Evolutionary conservation across 2,113 vertebrate species (phyloP).

Genomic region (Odontesthes bonariensis): DNA sequence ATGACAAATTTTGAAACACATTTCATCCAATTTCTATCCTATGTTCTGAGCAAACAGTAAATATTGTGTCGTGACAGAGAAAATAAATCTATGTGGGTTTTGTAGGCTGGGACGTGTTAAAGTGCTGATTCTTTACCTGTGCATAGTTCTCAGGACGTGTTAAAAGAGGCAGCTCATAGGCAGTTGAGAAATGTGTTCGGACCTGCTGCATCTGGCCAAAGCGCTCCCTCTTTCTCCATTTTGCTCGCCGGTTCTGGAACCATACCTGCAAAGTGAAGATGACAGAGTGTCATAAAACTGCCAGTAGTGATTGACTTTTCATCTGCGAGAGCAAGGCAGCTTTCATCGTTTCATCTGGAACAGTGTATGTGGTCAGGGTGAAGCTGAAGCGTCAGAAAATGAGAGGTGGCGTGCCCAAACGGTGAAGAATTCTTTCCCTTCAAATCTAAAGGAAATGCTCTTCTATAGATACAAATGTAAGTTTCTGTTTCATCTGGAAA

Average conservation of each 20-base stretch:
- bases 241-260: conserved; percentile 98
- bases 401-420: conserved; percentile 1
- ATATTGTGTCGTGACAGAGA: too few species aligned
- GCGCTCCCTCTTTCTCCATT: conserved; percentile 97
- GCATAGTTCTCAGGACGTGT: conserved; percentile 96
- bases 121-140: conserved; percentile 83
- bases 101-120: background rate
- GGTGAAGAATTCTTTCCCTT: background rate
- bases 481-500: conserved; percentile 32
- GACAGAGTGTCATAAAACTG: conserved; percentile 12
- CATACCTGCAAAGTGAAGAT: conserved; percentile 87
- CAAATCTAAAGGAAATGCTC: conserved; percentile 40
- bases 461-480: conserved; percentile 38
- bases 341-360: conserved; percentile 1
- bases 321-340: background rate
- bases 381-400: background rate
- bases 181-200: conserved; percentile 95
- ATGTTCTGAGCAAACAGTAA: too few species aligned
- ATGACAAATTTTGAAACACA: too few species aligned
- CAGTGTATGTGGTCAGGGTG: background rate
- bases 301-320: background rate
- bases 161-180: conserved; percentile 95
- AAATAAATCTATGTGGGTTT: background rate
- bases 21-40: too few species aligned
- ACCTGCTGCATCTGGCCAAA: conserved; percentile 99